phyloP scores from a whole-genome alignment of 2,113 vertebrate genomes.

The Passer domesticus region DNA sequence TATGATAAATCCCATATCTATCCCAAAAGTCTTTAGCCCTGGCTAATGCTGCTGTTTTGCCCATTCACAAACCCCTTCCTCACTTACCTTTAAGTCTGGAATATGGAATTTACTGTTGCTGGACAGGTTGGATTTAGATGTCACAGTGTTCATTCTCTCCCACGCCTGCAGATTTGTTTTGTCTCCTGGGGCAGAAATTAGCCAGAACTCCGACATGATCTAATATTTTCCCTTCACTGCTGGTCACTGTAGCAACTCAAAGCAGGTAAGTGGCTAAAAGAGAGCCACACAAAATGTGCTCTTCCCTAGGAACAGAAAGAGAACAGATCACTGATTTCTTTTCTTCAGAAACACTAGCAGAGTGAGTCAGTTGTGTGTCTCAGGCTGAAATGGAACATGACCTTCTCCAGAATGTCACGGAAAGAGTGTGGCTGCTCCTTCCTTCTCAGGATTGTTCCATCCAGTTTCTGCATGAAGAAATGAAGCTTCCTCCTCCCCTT shows the following conservation, averaged over 20 bases:
- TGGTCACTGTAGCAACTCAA: slow-evolving; percentile 28
- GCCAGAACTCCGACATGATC: slow-evolving; percentile 89
- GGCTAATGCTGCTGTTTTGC: background rate
- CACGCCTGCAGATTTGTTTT: slow-evolving; percentile 84
- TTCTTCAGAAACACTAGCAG: background rate
- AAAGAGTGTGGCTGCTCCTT: background rate
- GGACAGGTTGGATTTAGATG: slow-evolving; percentile 84
- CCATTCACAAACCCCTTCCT: background rate
- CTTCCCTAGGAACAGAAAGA: background rate
- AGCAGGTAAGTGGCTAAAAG: background rate
- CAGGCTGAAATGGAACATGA: slow-evolving; percentile 29
- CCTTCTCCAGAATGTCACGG: slow-evolving; percentile 38
- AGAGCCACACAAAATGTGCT: background rate
- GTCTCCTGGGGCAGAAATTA: slow-evolving; percentile 92
- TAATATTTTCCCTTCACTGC: background rate
- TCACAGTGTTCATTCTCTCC: slow-evolving; percentile 85
- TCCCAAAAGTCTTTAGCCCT: background rate
- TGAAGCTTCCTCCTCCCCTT: background rate
- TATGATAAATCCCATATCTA: background rate
- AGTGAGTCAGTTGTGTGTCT: slow-evolving; percentile 19
- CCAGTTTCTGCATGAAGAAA: background rate
- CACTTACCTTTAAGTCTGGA: slow-evolving; percentile 91
- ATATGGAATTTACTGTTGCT: slow-evolving; percentile 87
- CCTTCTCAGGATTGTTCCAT: background rate
- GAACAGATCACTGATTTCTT: background rate